Base-by-base conservation (phyloP, 1,140 invertebrate genomes). In the Teleopsis dalmanni region DNA sequence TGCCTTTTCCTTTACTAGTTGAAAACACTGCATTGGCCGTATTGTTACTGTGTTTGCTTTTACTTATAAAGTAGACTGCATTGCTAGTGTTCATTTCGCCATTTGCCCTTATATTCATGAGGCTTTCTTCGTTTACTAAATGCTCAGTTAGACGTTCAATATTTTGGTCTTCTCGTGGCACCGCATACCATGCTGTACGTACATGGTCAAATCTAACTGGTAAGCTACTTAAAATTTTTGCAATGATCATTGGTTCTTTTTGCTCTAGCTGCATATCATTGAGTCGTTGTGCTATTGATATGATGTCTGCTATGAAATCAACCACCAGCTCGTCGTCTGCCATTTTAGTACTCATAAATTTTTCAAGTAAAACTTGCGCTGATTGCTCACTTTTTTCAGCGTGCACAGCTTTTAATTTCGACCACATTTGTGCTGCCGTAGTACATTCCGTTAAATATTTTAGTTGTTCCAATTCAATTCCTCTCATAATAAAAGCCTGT, bases 91-190 rank as follows among this genome's bases (percentile, higher is more conserved):
- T n/a, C n/a, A n/a, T 44, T 29, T 14, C 26, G 11, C 18, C 42
- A 19, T 4, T 16, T 31, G 25, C 14, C 7, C 13, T 2, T 14
- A 16, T 10, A 25, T 44, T 44, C 5, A 34, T 34, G 33, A 34
- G 33, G 18, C 13, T 5, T 4, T 34, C 3, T 16, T 34, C 33
- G 18, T 34, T 34, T 22, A 51, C 27, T 13, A 51, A 27, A 10
- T 44, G 50, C 22, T 47, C 41, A 8, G 50, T 51, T 23, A 51
- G 18, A 18, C 26, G 16, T 29, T 47, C 44, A 9, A 51, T 27
- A 14, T 43, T 51, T 40, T 47, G 31, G 10, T 51, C 43, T 21
- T 27, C 26, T 4, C 31, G 35, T 8, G 40, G 40, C 9, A 44
- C 37, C 33, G 50, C 19, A 34, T 47, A 43, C 44, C 44, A 51